Conservation (phyloP, 2,113 vertebrate species). For the Onychorhynchus coronatus region DNA sequence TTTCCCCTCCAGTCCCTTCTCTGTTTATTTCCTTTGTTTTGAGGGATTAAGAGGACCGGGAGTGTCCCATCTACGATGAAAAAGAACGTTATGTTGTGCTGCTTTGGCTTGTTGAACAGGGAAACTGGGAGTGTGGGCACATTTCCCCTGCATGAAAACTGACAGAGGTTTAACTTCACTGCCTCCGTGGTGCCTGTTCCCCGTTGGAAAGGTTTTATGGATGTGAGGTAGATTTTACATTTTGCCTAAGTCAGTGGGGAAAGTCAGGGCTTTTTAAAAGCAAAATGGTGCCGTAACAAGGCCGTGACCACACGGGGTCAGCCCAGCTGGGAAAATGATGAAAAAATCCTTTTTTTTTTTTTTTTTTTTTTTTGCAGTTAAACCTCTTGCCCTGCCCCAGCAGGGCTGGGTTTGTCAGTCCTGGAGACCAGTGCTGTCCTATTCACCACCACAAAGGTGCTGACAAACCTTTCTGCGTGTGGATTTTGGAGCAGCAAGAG, state of each 20-base stretch:
- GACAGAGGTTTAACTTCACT: neutral
- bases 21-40: neutral
- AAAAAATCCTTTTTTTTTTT: neutral
- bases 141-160: fast-evolving
- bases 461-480: neutral
- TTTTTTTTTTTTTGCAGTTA: neutral
- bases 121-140: fast-evolving
- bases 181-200: fast-evolving
- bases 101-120: neutral
- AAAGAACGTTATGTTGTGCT: fast-evolving
- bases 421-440: neutral
- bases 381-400: neutral
- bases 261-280: neutral
- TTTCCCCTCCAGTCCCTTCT: neutral
- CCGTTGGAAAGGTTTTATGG: fast-evolving
- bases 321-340: neutral
- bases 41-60: neutral
- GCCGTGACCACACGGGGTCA: neutral
- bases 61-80: neutral
- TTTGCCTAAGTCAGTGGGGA: neutral
- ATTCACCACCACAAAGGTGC: neutral
- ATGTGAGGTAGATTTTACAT: neutral
- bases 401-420: neutral
- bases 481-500: neutral
- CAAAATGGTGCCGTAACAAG: fast-evolving